phyloP scores from a whole-genome alignment of 2,888 invertebrate species.

The Drosophila dives region DNA sequence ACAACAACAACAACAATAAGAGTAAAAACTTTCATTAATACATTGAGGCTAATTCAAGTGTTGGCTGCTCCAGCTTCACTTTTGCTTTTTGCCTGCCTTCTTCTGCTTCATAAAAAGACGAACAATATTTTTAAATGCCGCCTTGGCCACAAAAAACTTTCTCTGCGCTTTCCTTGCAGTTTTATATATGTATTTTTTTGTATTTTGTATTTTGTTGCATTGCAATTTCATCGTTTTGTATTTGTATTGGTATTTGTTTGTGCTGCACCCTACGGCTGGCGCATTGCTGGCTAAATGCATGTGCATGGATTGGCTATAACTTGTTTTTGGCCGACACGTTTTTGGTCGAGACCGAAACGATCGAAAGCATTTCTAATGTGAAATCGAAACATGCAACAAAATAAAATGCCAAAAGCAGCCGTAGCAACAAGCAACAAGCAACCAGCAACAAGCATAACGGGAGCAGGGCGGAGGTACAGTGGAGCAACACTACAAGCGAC shows the following conservation, averaged over 20 bases:
- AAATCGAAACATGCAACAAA: slow-evolving; percentile 80
- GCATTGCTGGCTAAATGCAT: slow-evolving; percentile 45
- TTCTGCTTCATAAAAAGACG: slow-evolving; percentile 67
- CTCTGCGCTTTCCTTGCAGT: slow-evolving; percentile 80
- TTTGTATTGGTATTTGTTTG: not conserved
- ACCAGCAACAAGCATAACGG: slow-evolving; percentile 49
- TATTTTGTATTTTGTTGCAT: slow-evolving; percentile 30
- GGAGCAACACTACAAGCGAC: slow-evolving; percentile 20
- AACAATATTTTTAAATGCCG: slow-evolving; percentile 74
- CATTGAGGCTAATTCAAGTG: slow-evolving; percentile 68
- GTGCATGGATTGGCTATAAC: slow-evolving; percentile 77
- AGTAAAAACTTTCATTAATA: slow-evolving; percentile 73
- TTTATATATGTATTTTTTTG: slow-evolving; percentile 22
- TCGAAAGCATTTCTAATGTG: slow-evolving; percentile 82
- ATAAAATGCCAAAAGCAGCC: slow-evolving; percentile 65
- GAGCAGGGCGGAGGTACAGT: slow-evolving; percentile 13
- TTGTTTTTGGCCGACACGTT: slow-evolving; percentile 68
- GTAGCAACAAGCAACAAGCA: slow-evolving; percentile 36
- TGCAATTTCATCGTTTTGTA: slow-evolving; percentile 48
- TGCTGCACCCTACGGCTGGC: slow-evolving; percentile 56
- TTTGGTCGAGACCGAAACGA: slow-evolving; percentile 58
- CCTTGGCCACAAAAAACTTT: slow-evolving; percentile 78
- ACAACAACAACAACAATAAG: not conserved
- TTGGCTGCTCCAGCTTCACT: slow-evolving; percentile 54
- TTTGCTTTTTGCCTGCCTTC: slow-evolving; percentile 63